A percentile compares a stretch with the other conserved stretches of the same genome.
Evolutionary conservation across 2,797 vertebrate genomes (phyloP).

Genomic region (Lindbergichthys nudifrons): DNA sequence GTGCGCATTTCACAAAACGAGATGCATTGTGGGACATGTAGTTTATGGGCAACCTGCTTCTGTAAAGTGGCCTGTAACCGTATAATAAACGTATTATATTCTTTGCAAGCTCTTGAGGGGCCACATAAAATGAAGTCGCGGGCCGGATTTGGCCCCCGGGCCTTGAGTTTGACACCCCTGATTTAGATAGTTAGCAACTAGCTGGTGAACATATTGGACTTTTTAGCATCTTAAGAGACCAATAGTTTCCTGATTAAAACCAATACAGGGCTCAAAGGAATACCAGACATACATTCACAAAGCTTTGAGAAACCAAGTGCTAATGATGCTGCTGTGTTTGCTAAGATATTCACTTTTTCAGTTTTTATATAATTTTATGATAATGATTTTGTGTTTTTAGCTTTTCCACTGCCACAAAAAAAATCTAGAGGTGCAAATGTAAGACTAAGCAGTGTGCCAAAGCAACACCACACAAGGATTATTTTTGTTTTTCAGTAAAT

Average conservation of each 20-base stretch:
- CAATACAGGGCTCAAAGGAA: conserved; percentile 12
- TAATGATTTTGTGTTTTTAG: not conserved
- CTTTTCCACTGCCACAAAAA: not conserved
- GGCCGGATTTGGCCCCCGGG: too few relatives aligned
- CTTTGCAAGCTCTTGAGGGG: too few relatives aligned
- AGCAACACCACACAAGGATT: not conserved
- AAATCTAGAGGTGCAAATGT: conserved; percentile 1
- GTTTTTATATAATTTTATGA: not conserved
- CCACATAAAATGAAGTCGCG: too few relatives aligned
- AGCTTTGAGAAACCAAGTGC: conserved; percentile 1
- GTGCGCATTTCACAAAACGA: too few relatives aligned
- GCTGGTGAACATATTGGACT: not conserved
- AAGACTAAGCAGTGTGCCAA: not conserved
- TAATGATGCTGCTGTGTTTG: not conserved
- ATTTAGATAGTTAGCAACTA: not conserved
- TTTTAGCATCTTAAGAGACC: not conserved
- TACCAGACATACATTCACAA: not conserved
- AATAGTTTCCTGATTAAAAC: not conserved
- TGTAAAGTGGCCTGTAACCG: too few relatives aligned
- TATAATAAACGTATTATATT: too few relatives aligned
- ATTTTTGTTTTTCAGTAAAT: conserved; percentile 22
- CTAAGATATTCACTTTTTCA: not conserved
- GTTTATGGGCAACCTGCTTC: too few relatives aligned
- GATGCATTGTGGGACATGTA: too few relatives aligned
- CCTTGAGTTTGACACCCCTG: too few relatives aligned